A percentile compares a stretch with the other conserved stretches of the same genome.
Evolutionary conservation across 2,797 vertebrate species (phyloP).

Genomic region (Denticeps clupeoides): DNA sequence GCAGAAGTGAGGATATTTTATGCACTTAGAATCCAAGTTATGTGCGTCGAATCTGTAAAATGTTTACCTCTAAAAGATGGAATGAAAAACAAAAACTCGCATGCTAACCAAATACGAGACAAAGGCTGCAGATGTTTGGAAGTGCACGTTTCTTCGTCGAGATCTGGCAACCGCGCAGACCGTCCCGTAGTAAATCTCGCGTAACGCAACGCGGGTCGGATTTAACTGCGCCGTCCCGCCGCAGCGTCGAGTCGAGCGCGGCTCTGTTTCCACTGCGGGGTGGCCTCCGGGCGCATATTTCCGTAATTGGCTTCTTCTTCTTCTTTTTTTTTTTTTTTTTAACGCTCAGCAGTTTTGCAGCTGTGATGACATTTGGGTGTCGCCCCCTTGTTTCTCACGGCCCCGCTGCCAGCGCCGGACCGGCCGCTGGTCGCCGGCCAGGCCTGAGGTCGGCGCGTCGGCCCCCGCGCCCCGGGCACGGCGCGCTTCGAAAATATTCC

Average conservation of each 20-base stretch:
- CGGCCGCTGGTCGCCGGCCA: slow-evolving; percentile 67
- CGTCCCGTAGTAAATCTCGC: slow-evolving; percentile 54
- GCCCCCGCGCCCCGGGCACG: slow-evolving; percentile 57
- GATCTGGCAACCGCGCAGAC: not conserved
- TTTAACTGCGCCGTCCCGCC: slow-evolving; percentile 39
- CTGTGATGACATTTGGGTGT: slow-evolving; percentile 87
- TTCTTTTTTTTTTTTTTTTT: no score
- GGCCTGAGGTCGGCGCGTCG: slow-evolving; percentile 61
- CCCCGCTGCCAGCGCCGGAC: slow-evolving; percentile 67
- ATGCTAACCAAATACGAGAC: no score
- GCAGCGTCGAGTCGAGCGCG: slow-evolving; percentile 56
- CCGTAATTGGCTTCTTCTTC: slow-evolving; percentile 83
- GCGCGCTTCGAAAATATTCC: slow-evolving; percentile 48
- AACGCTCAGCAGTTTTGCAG: slow-evolving; percentile 85
- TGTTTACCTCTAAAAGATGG: no score
- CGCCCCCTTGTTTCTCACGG: slow-evolving; percentile 88
- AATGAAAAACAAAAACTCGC: no score
- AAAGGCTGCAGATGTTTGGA: no score
- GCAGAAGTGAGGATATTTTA: no score
- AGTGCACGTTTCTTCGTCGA: no score
- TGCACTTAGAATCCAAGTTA: no score
- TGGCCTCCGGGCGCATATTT: slow-evolving; percentile 77
- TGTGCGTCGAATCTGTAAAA: no score
- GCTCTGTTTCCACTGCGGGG: slow-evolving; percentile 70
- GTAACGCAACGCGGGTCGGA: slow-evolving; percentile 50